These are phyloP conservation scores for Smittia aterrima DNA, from an alignment of 2,888 invertebrate species.

Conservation along the genomic window DNA sequence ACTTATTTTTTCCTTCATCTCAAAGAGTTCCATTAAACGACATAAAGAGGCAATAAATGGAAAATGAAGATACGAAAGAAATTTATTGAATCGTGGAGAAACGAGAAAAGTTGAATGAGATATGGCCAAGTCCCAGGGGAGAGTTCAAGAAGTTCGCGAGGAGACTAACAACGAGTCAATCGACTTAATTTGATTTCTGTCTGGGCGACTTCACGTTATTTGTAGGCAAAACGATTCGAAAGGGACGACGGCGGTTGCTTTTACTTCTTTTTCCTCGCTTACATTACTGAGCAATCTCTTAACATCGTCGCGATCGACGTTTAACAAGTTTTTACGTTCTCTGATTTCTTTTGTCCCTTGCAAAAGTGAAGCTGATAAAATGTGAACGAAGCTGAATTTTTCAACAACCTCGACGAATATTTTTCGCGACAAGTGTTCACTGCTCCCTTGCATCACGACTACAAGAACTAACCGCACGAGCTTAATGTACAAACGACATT, in stretches of 20 bases:
- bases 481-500: not conserved
- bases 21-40: not conserved
- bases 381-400: no score
- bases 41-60: not conserved
- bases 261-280: no score
- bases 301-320: not conserved
- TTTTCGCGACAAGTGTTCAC: no score
- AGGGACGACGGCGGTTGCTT: no score
- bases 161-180: no score
- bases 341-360: not conserved
- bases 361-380: no score
- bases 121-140: not conserved
- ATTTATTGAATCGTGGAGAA: not conserved
- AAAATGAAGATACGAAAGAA: slow-evolving; percentile 3
- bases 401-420: no score
- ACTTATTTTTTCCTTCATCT: not conserved
- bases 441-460: no score
- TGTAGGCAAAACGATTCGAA: no score
- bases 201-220: no score
- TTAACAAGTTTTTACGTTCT: not conserved
- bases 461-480: not conserved
- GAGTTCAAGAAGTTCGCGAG: no score
- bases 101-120: not conserved
- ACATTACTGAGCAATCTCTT: not conserved
- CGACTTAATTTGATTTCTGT: no score